Conservation (phyloP, 1,140 invertebrate species). For the Antheraea pernyi region DNA sequence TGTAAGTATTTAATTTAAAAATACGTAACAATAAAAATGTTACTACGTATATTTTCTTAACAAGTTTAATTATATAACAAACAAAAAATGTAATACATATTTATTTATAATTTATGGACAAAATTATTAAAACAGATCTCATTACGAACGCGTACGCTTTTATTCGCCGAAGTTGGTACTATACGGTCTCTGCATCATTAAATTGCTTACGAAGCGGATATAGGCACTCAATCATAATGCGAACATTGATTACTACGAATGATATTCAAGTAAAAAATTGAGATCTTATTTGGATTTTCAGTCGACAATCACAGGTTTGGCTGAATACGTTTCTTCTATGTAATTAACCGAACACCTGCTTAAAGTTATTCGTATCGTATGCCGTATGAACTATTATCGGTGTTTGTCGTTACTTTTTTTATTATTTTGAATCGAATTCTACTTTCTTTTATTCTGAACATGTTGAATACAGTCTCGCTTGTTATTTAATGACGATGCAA, state of each 20-base stretch:
- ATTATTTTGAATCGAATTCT: too few species aligned
- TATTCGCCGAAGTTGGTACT: neutral
- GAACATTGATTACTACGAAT: conserved; percentile 23
- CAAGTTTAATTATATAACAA: neutral
- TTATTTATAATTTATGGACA: neutral
- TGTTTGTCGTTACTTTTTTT: too few species aligned
- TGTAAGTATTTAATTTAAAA: neutral
- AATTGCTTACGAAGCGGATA: conserved; percentile 10
- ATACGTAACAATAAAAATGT: neutral
- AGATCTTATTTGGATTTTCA: neutral
- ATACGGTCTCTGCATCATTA: conserved; percentile 1
- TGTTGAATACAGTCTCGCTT: too few species aligned
- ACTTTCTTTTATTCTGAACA: too few species aligned
- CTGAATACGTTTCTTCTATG: neutral
- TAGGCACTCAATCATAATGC: conserved; percentile 4
- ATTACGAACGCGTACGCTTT: neutral
- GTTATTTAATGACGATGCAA: too few species aligned
- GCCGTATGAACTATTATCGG: too few species aligned
- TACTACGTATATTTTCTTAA: neutral
- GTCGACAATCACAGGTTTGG: neutral
- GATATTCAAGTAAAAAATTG: conserved; percentile 24
- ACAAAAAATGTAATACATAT: neutral
- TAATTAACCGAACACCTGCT: neutral
- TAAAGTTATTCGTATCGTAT: neutral
- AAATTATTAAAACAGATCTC: neutral